Conservation (phyloP, 2,797 vertebrate genomes). For the Natrix natrix region DNA sequence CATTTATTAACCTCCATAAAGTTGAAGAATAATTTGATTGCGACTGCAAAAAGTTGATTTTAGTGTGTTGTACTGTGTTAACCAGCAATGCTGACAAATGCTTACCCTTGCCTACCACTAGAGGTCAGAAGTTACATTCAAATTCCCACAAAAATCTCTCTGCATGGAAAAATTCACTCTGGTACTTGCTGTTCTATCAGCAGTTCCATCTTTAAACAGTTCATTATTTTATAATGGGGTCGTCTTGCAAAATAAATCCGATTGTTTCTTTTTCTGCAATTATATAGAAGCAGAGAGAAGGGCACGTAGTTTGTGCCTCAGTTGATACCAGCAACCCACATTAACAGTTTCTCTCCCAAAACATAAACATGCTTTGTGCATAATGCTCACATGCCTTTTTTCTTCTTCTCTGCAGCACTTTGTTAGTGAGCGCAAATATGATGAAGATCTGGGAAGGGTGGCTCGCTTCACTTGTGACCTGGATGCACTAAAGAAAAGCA, state of each 20-base stretch:
- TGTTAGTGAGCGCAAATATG: constrained; percentile 94
- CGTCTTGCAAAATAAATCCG: background rate
- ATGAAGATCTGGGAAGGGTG: constrained; percentile 91
- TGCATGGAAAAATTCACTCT: background rate
- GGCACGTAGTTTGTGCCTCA: background rate
- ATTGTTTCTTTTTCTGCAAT: background rate
- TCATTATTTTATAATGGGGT: background rate
- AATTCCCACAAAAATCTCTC: background rate
- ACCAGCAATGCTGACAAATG: background rate
- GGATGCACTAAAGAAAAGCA: constrained; percentile 83
- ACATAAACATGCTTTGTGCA: background rate
- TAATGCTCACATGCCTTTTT: background rate
- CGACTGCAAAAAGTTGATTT: background rate
- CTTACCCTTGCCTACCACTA: constrained; percentile 1
- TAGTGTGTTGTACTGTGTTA: background rate
- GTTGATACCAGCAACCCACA: fast-evolving
- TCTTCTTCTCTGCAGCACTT: constrained; percentile 82
- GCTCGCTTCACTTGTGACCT: constrained; percentile 87
- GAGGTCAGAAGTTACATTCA: constrained; percentile 7
- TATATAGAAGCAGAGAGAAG: background rate
- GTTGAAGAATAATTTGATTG: background rate
- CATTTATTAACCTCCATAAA: background rate
- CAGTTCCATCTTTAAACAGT: background rate
- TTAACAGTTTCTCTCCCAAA: background rate
- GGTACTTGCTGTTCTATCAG: background rate